Evolutionary conservation across 1,140 invertebrate species (phyloP).

Genomic region (Agrilus planipennis): DNA sequence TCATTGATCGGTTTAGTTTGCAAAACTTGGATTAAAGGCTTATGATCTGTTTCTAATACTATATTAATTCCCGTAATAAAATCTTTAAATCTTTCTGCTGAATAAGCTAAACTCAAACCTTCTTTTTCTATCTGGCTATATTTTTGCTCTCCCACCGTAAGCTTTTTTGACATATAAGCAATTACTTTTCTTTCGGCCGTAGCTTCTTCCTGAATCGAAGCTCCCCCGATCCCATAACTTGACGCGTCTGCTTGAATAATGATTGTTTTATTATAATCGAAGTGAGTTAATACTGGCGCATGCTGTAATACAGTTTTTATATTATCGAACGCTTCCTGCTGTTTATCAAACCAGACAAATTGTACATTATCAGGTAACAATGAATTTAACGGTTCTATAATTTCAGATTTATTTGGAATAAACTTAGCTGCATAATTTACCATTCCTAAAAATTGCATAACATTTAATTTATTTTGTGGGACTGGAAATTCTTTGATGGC

Average conservation of each 20-base stretch:
- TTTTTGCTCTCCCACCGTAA: too few species aligned
- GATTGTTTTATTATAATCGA: slow-evolving; percentile 8
- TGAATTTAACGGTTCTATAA: slow-evolving; percentile 17
- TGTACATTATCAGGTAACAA: slow-evolving; percentile 12
- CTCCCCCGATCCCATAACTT: too few species aligned
- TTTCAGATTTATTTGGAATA: slow-evolving; percentile 15
- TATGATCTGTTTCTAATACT: too few species aligned
- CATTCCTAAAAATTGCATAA: slow-evolving; percentile 9
- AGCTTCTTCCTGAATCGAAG: too few species aligned
- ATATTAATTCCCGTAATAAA: too few species aligned
- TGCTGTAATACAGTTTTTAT: slow-evolving; percentile 11
- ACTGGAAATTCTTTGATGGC: slow-evolving; percentile 16
- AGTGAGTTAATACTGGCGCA: slow-evolving; percentile 14
- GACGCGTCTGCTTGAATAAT: slow-evolving; percentile 10
- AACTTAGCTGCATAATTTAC: slow-evolving; percentile 20
- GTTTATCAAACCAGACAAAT: slow-evolving; percentile 12
- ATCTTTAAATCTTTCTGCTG: too few species aligned
- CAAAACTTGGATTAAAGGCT: slow-evolving; percentile 20
- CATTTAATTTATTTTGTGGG: slow-evolving; percentile 14
- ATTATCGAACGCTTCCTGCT: slow-evolving; percentile 12
- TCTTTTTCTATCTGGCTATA: too few species aligned
- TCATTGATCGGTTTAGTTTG: slow-evolving; percentile 25
- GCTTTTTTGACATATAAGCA: too few species aligned
- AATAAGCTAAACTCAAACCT: too few species aligned
- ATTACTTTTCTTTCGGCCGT: too few species aligned